Evolutionary conservation across 2,113 vertebrate species (phyloP).

Genomic region (Tenrec ecaudatus): DNA sequence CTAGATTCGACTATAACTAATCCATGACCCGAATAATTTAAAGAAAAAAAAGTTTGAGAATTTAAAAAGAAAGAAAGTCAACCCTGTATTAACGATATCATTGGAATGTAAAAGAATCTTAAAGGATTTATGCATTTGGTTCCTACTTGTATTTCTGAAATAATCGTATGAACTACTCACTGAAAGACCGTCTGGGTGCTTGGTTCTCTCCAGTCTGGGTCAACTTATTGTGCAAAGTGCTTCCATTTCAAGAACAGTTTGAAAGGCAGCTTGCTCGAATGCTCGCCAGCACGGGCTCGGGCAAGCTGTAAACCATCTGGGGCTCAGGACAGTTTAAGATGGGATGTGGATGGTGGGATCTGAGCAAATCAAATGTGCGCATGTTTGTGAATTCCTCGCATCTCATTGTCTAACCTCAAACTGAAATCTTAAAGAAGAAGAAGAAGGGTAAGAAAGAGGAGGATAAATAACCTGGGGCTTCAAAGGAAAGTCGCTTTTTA

Average conservation of each 20-base stretch:
- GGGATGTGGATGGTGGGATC: not conserved
- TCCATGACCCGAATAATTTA: not conserved
- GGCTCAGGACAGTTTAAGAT: not conserved
- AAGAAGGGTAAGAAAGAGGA: not conserved
- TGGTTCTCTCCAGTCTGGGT: not conserved
- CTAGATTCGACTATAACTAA: not conserved
- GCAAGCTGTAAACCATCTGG: slow-evolving; percentile 18
- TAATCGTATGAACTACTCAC: too few relatives aligned
- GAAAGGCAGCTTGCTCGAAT: accelerated
- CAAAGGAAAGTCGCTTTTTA: slow-evolving; percentile 63
- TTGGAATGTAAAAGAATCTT: accelerated
- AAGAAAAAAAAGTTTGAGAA: not conserved
- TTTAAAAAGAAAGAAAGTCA: not conserved
- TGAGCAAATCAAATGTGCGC: not conserved
- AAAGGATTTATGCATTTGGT: accelerated
- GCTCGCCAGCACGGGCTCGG: not conserved
- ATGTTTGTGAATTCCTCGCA: not conserved
- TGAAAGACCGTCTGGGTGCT: not conserved
- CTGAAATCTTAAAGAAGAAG: slow-evolving; percentile 44
- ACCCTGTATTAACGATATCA: accelerated
- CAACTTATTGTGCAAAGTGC: not conserved
- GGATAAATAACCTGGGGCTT: not conserved
- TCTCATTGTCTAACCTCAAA: slow-evolving; percentile 50
- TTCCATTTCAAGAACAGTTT: not conserved
- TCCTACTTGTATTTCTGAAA: not conserved